These are phyloP conservation scores for Leucozona laternaria DNA, from an alignment of 2,888 invertebrate species.

Conservation along the genomic window DNA sequence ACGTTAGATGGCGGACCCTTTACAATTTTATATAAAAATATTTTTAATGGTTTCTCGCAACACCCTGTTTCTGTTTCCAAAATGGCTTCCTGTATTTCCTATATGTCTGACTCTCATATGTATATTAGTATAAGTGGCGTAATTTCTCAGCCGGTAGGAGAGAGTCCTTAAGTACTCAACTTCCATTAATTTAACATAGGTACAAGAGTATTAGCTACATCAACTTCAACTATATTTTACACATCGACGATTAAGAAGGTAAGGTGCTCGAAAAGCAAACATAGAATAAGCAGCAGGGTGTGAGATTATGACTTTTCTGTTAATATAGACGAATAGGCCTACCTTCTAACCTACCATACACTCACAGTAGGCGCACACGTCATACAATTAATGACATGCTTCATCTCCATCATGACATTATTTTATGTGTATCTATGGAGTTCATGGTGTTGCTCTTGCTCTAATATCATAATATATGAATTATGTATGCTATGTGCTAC, in stretches of 20 bases:
- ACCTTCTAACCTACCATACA: too few species aligned
- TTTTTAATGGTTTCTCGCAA: neutral
- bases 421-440: conserved; percentile 28
- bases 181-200: conserved; percentile 1
- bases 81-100: neutral
- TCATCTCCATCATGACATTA: conserved; percentile 21
- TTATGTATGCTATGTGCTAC: neutral
- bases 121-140: neutral
- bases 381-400: neutral
- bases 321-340: neutral
- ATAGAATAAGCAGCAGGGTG: neutral
- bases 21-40: neutral
- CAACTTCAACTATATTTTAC: conserved; percentile 20
- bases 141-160: neutral
- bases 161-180: conserved; percentile 1
- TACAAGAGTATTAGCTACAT: neutral
- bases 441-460: conserved; percentile 11
- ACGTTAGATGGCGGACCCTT: too few species aligned
- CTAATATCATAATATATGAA: too few species aligned
- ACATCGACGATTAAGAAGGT: neutral
- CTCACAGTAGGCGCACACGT: neutral
- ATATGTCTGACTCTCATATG: neutral
- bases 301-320: conserved; percentile 9
- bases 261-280: neutral
- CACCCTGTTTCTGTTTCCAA: neutral